Evolutionary conservation across 2,888 invertebrate genomes (phyloP).

Genomic region (Cremastobaeus sp.): DNA sequence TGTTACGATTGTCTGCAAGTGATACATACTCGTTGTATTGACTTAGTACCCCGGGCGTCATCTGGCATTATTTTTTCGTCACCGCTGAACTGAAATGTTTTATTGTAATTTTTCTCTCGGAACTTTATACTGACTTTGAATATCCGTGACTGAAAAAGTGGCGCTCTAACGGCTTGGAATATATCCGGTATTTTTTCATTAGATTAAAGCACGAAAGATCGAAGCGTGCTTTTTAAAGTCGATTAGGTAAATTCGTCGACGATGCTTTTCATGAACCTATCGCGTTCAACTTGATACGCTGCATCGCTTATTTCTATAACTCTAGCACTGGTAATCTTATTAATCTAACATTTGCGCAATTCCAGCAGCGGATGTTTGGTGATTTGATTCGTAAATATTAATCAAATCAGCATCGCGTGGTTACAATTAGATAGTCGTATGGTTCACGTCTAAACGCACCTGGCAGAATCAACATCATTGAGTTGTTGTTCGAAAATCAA

Average conservation of each 20-base stretch:
- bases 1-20: too few species aligned
- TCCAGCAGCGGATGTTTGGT: too few species aligned
- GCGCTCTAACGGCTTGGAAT: not conserved
- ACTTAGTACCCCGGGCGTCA: conserved; percentile 5
- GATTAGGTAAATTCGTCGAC: conserved; percentile 18
- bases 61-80: conserved; percentile 11
- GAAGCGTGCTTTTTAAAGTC: conserved; percentile 22
- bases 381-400: too few species aligned
- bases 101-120: conserved; percentile 27
- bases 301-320: conserved; percentile 14
- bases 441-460: too few species aligned
- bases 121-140: conserved; percentile 32
- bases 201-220: conserved; percentile 20
- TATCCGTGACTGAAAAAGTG: conserved; percentile 38
- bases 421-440: too few species aligned
- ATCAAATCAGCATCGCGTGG: too few species aligned
- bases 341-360: too few species aligned
- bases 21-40: conserved; percentile 1
- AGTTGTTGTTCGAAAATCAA: too few species aligned
- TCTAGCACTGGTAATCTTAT: conserved; percentile 17
- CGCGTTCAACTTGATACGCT: conserved; percentile 1
- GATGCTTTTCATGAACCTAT: conserved; percentile 23
- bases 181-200: conserved; percentile 27
- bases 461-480: too few species aligned
- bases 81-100: conserved; percentile 15